These are phyloP conservation scores for Dicrurus megarhynchus DNA, from an alignment of 2,113 vertebrate species.

Conservation along the genomic window DNA sequence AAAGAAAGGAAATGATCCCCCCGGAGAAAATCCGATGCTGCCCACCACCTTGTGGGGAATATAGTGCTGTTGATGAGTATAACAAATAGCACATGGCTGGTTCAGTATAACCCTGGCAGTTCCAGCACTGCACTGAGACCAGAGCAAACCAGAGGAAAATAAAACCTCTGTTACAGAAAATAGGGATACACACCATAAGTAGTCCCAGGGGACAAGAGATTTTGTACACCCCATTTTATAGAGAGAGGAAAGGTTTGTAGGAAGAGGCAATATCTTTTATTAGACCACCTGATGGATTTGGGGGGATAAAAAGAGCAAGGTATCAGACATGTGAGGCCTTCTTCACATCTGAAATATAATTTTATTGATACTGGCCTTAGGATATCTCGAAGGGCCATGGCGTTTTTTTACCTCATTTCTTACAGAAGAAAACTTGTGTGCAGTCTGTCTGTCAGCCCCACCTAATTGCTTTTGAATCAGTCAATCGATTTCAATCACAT, in stretches of 20 bases:
- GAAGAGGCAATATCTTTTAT: conserved; percentile 5
- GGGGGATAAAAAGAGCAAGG: not conserved
- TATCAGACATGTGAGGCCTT: not conserved
- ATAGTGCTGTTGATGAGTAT: not conserved
- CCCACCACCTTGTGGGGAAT: not conserved
- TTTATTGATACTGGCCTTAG: conserved; percentile 29
- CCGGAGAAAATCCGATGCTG: not conserved
- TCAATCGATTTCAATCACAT: conserved; percentile 56
- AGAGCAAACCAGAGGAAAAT: not conserved
- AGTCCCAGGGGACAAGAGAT: not conserved
- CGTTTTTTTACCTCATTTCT: conserved; percentile 7
- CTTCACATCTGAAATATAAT: conserved; percentile 29
- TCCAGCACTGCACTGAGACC: not conserved
- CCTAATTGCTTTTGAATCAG: conserved; percentile 60
- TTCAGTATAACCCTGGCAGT: not conserved
- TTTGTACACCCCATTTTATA: not conserved
- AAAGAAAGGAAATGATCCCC: not conserved
- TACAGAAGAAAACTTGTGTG: conserved; percentile 9
- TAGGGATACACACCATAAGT: not conserved
- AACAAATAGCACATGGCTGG: not conserved
- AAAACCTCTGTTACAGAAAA: not conserved
- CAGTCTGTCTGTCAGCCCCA: conserved; percentile 29
- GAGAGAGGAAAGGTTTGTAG: not conserved
- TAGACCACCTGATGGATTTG: not conserved
- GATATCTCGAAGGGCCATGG: not conserved